Evolutionary conservation across 2,888 invertebrate genomes (phyloP), one percentile per base, ranked within the genome.

Genomic region (Andrena minutula): DNA sequence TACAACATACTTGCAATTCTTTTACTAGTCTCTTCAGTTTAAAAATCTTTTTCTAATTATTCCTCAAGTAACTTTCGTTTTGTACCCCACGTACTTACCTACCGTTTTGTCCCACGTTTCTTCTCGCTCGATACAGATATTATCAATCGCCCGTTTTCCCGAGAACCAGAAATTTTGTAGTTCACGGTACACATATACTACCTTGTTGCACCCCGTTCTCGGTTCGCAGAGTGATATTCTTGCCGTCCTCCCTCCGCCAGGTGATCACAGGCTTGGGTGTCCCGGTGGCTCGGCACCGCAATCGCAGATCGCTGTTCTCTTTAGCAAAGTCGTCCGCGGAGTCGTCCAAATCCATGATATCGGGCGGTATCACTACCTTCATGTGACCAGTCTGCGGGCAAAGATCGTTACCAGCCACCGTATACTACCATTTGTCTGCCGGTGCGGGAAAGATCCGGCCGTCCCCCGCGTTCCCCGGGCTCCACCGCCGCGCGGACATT

Each of bases 351-450:
- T 97, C 97, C 87, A 97, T 95, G 88, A 98, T 98, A 94, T 98
- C 98, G 70, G 98, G 98, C 12, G 98, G 97, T 90, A 98, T 97
- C 82, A 97, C 97, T 85, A 98, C 98, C 93, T 97, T 97, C 91
- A 98, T 95, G 92, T 96, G 96, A 82, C 98, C 98, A 95, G 97
- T 97, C 98, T 98, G 75, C 61, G 70, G 23, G 58, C 64, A 85
- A 76, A 79, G 68, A 79, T 76, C 71, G 76, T 81, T 75, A 85
- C 53, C 61, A 47, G 30, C 64, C 60, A 49, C 66, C 61, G 47
- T 75, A 68, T 72, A 78, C 53, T 51, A 69, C 26, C 76, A 70
- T 83, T 70, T 82, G 65, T 76, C 65, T 12, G 47, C 2, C 2
- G 7, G 41, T 0, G 16, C 49, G n/a, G 49, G 71, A 65, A 72